Evolutionary conservation across 2,797 vertebrate genomes (phyloP).

Genomic region (Chrysocyon brachyurus): DNA sequence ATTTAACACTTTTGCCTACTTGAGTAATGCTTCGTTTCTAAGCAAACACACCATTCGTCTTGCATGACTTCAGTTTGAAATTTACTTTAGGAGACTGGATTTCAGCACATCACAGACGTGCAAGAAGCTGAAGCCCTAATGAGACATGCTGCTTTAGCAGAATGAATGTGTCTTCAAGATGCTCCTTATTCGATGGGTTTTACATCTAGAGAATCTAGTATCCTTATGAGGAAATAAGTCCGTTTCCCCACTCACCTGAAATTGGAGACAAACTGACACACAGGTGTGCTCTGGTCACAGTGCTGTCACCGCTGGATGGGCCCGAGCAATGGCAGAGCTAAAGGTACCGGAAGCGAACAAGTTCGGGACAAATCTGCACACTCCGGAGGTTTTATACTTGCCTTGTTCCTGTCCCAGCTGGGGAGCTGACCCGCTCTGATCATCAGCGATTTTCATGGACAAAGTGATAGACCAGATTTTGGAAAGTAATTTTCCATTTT

Average conservation of each 20-base stretch:
- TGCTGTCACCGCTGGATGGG: background rate
- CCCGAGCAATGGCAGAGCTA: background rate
- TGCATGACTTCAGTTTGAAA: background rate
- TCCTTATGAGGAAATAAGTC: background rate
- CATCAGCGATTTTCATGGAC: background rate
- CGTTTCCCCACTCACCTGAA: background rate
- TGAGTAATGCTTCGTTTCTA: background rate
- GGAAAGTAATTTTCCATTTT: constrained; percentile 34
- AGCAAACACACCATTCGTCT: background rate
- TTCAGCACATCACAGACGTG: background rate
- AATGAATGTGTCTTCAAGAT: background rate
- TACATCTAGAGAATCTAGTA: background rate
- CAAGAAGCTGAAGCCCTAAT: background rate
- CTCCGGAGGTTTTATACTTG: background rate
- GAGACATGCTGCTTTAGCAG: background rate
- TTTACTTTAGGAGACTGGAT: background rate
- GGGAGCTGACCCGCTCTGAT: background rate
- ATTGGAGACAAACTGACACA: background rate
- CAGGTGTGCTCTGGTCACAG: background rate
- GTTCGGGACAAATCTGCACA: background rate
- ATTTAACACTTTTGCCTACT: background rate
- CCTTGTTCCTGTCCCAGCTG: background rate
- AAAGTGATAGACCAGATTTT: background rate
- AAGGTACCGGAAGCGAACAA: background rate
- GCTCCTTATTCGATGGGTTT: background rate